A percentile compares a stretch with the other conserved stretches of the same genome.
phyloP scores from a whole-genome alignment of 2,797 vertebrate species.

The Cyprinodon diabolis region DNA sequence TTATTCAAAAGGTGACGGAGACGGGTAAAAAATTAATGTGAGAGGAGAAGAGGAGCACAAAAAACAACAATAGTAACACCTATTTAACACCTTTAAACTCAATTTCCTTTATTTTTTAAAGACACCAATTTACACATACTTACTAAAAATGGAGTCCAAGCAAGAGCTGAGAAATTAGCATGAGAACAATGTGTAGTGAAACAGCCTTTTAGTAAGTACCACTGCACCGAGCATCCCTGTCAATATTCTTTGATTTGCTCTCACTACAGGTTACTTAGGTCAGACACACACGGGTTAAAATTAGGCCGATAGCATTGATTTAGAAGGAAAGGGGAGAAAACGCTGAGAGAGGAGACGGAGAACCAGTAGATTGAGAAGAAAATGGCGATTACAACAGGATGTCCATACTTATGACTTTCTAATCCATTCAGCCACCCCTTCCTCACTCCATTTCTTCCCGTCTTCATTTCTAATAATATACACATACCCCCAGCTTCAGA shows the following conservation, averaged over 20 bases:
- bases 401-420: conserved; percentile 74
- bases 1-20: conserved; percentile 28
- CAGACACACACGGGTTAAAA: conserved; percentile 42
- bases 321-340: conserved; percentile 33
- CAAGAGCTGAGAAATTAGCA: conserved; percentile 47
- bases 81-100: conserved; percentile 8
- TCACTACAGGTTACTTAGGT: conserved; percentile 39
- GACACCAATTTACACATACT: conserved; percentile 5
- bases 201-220: conserved; percentile 46
- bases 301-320: conserved; percentile 48
- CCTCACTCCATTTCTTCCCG: conserved; percentile 60
- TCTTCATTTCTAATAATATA: conserved; percentile 71
- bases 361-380: conserved; percentile 41
- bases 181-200: conserved; percentile 55
- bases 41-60: conserved; percentile 15
- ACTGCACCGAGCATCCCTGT: conserved; percentile 18
- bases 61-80: conserved; percentile 12
- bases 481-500: conserved; percentile 42
- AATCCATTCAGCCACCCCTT: conserved; percentile 75
- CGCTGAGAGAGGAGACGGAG: conserved; percentile 17
- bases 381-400: conserved; percentile 75
- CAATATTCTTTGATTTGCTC: conserved; percentile 52
- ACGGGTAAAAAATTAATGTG: conserved; percentile 17
- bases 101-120: conserved; percentile 11
- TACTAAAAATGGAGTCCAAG: neutral